Percentiles rank a stretch among this genome's conserved stretches.
These are phyloP conservation scores for Phenganax marumi DNA, from an alignment of 92 coral and sea anemone genomes.

Conservation along the genomic window DNA sequence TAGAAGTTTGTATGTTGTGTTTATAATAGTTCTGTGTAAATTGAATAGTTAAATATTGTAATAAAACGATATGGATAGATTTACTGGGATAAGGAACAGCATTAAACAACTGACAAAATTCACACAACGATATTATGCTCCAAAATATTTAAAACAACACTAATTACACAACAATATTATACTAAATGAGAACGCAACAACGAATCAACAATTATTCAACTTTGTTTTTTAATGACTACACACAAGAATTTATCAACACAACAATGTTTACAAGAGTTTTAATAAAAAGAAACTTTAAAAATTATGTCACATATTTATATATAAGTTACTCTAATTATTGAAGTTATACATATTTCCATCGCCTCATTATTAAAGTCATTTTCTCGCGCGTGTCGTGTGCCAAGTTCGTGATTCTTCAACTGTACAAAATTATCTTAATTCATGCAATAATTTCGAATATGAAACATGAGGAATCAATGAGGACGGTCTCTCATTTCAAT, in stretches of 20 bases:
- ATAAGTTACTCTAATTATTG: conserved; percentile 16
- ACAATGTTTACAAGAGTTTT: background rate
- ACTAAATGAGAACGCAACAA: too few species aligned
- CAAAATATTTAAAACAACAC: too few species aligned
- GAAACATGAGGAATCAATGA: background rate
- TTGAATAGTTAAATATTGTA: background rate
- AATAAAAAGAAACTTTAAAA: conserved; percentile 10
- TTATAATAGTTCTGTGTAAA: background rate
- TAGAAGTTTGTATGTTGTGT: background rate
- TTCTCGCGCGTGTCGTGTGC: background rate
- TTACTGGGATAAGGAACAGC: too few species aligned
- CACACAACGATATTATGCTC: too few species aligned
- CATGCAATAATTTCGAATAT: background rate
- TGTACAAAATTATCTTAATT: conserved; percentile 19
- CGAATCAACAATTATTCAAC: too few species aligned
- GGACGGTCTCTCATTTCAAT: background rate
- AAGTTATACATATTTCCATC: background rate
- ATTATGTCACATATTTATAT: conserved; percentile 28
- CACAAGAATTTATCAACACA: background rate
- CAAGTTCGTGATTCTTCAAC: too few species aligned
- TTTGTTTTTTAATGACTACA: background rate
- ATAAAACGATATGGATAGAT: background rate
- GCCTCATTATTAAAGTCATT: background rate
- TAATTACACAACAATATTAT: too few species aligned
- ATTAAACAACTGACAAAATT: too few species aligned